phyloP scores from a whole-genome alignment of 2,113 vertebrate genomes.

The Amphiprion percula region DNA sequence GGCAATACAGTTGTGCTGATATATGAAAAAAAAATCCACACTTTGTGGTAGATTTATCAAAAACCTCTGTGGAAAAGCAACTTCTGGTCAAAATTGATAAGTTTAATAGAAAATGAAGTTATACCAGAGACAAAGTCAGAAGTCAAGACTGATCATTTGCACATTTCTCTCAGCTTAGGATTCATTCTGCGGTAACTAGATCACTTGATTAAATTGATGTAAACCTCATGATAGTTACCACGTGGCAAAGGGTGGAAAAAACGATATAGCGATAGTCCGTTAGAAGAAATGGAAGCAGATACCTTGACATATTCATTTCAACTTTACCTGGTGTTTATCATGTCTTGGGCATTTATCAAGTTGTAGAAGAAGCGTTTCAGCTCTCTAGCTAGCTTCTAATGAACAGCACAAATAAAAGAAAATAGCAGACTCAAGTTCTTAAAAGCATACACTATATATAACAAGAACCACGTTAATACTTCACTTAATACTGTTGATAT shows the following conservation, averaged over 20 bases:
- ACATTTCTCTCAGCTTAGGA: constrained; percentile 37
- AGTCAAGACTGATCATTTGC: constrained; percentile 34
- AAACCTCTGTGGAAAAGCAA: constrained; percentile 1
- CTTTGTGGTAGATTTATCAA: neutral
- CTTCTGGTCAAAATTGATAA: constrained; percentile 35
- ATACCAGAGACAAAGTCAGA: constrained; percentile 39
- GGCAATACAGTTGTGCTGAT: no score
- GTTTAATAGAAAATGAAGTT: constrained; percentile 64
- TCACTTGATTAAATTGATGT: constrained; percentile 18
- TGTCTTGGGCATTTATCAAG: constrained; percentile 20
- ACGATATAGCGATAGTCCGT: constrained; percentile 25
- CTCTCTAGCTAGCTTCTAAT: constrained; percentile 29
- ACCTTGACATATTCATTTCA: constrained; percentile 28
- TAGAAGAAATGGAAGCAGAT: constrained; percentile 38
- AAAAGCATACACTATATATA: constrained; percentile 72
- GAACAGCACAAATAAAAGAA: constrained; percentile 57
- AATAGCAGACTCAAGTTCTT: constrained; percentile 55
- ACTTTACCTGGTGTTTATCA: constrained; percentile 16
- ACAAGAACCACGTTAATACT: constrained; percentile 72
- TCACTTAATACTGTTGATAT: constrained; percentile 71
- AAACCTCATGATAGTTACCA: constrained; percentile 27
- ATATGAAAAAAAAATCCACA: neutral
- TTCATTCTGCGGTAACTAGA: constrained; percentile 6
- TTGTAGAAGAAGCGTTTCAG: constrained; percentile 32
- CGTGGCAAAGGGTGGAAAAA: constrained; percentile 27